Percentiles rank a stretch among this genome's conserved stretches.
phyloP scores from a whole-genome alignment of 1,140 invertebrate genomes.

The Tribolium madens region DNA sequence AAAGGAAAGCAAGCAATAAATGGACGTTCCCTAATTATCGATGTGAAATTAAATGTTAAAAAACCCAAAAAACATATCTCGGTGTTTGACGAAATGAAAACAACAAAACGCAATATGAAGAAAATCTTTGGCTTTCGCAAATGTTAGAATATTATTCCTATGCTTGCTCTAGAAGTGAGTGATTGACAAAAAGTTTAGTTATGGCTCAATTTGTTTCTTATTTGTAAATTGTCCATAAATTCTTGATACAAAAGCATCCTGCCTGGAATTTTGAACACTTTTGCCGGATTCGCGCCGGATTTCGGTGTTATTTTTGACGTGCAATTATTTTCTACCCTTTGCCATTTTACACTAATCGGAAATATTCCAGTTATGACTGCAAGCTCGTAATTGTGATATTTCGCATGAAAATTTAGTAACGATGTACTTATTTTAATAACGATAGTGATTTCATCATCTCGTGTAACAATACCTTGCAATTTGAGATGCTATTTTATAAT shows the following conservation, averaged over 20 bases:
- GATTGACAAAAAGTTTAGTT: constrained; percentile 23
- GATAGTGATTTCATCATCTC: constrained; percentile 39
- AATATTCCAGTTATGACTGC: constrained; percentile 18
- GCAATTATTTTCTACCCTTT: constrained; percentile 37
- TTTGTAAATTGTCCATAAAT: constrained; percentile 27
- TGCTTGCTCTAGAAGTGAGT: constrained; percentile 45
- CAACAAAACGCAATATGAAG: constrained; percentile 39
- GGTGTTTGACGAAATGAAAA: constrained; percentile 33
- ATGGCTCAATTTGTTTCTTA: constrained; percentile 36
- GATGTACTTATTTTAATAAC: constrained; percentile 56
- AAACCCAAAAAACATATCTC: constrained; percentile 36
- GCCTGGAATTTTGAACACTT: constrained; percentile 37
- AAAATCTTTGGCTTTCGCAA: constrained; percentile 29
- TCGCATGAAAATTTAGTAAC: constrained; percentile 9
- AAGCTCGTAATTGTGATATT: constrained; percentile 26
- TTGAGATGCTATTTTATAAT: constrained; percentile 53
- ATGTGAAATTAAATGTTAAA: constrained; percentile 30
- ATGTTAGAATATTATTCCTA: constrained; percentile 29
- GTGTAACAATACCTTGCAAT: constrained; percentile 54
- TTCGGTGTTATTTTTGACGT: constrained; percentile 26
- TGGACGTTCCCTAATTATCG: constrained; percentile 34
- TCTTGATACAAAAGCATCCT: constrained; percentile 39
- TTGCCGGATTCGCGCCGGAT: neutral
- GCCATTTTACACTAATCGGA: constrained; percentile 25
- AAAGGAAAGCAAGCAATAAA: constrained; percentile 63